These are phyloP conservation scores for Ostrea denselamellosa DNA, from an alignment of 1,140 invertebrate genomes.

Conservation along the genomic window DNA sequence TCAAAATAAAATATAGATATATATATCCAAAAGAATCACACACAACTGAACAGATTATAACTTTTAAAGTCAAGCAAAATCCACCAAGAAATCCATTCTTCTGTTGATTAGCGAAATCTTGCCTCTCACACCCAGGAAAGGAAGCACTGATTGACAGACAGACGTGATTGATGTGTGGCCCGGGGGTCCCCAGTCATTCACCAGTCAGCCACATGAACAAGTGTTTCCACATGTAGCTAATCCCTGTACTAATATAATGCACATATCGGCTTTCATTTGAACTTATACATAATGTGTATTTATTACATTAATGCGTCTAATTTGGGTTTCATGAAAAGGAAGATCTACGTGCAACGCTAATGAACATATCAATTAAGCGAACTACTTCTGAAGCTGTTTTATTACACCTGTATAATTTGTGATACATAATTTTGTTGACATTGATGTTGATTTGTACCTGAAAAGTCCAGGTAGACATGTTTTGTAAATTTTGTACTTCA, in stretches of 20 bases:
- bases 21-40: too few species aligned
- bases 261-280: neutral
- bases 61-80: neutral
- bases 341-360: too few species aligned
- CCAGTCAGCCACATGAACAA: constrained; percentile 11
- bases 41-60: neutral
- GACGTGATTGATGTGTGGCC: constrained; percentile 9
- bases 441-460: too few species aligned
- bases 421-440: too few species aligned
- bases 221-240: constrained; percentile 4
- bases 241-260: neutral
- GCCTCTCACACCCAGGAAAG: neutral
- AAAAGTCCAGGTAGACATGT: too few species aligned
- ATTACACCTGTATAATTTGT: too few species aligned
- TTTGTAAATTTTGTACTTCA: too few species aligned
- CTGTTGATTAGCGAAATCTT: neutral
- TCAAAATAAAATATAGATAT: too few species aligned
- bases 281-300: neutral
- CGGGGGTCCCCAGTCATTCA: neutral
- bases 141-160: constrained; percentile 28
- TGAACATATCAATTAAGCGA: too few species aligned
- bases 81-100: neutral
- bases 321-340: too few species aligned
- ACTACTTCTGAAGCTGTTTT: too few species aligned
- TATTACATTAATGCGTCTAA: neutral